Evolutionary conservation across 1,140 invertebrate genomes (phyloP), one percentile per base, ranked within the genome.

Genomic region (Atta texana): DNA sequence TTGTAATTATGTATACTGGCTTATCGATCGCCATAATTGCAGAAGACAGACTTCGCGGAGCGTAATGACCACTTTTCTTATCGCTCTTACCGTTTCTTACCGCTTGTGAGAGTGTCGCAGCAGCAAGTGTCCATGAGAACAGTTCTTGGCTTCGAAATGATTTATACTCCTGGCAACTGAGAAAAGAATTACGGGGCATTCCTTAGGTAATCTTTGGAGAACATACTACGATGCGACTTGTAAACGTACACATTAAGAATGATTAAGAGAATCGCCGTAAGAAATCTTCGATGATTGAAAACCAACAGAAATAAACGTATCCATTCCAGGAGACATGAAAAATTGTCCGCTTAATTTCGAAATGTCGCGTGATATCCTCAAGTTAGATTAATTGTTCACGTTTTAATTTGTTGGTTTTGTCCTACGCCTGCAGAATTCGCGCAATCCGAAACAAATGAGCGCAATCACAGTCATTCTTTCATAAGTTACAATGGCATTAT

Each of bases 11-110:
- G 31, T 82, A 12, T 61, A 72, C 18, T 21, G 18, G 34, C 24
- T 74, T 82, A 61, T 61, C 80, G 68, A 72, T 28, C 68, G 18
- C 24, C n/a, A 75, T 84, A 84, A 84, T 72, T 66, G 55, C 44
- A 49, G 21, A 21, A 10, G 51, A 84, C 51, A 82, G 75, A 87
- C 74, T 74, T 82, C 34, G 7, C 31, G n/a, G 49, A 53, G 51
- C 51, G 86, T 87, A 87, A 87, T 85, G 61, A 85, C 61, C 68
- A 49, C 61, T 66, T 75, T 72, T 84, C 78, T 87, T 87, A 87
- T 72, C 68, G 51, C 44, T 44, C 57, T 18, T 5, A 44, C 5
- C 66, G 78, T 74, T 87, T 84, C 69, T 84, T 84, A 75, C 55
- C 39, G 14, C 55, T 44, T 14, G 39, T 3, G 51, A 76, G 68